These are phyloP conservation scores for Typhlichthys eigenmanni DNA, from an alignment of 2,797 vertebrate genomes.

Conservation along the genomic window DNA sequence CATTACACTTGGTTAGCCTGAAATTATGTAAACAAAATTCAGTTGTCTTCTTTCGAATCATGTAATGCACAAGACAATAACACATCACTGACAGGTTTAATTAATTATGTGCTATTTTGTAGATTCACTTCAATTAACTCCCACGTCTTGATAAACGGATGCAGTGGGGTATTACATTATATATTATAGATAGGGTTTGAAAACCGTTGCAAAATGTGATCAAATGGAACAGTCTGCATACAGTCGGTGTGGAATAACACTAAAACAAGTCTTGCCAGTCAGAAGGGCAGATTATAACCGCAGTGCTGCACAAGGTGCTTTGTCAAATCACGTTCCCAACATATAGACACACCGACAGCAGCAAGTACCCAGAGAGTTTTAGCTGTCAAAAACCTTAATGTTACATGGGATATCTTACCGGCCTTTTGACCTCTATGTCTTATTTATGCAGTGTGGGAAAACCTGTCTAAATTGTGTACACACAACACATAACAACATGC, in stretches of 20 bases:
- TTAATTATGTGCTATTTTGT: too few relatives aligned
- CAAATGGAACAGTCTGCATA: conserved; percentile 8
- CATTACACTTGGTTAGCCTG: neutral
- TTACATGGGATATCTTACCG: conserved; percentile 10
- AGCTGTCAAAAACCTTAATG: conserved; percentile 33
- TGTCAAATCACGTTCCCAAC: conserved; percentile 12
- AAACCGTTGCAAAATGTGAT: conserved; percentile 1
- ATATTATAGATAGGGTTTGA: neutral
- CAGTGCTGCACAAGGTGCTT: neutral
- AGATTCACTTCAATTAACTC: too few relatives aligned
- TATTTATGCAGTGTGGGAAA: conserved; percentile 6
- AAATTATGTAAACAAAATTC: neutral
- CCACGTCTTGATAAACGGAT: too few relatives aligned
- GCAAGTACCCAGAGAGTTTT: conserved; percentile 19
- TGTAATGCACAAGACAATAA: neutral
- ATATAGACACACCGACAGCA: conserved; percentile 21
- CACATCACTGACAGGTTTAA: conserved; percentile 2
- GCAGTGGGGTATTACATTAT: conserved; percentile 1
- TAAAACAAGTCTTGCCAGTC: conserved; percentile 35
- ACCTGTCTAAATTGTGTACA: conserved; percentile 24
- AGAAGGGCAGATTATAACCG: conserved; percentile 33
- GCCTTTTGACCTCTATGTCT: conserved; percentile 2
- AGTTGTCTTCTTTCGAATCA: neutral
- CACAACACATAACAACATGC: neutral
- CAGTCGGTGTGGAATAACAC: conserved; percentile 5